Evolutionary conservation across 2,797 vertebrate species (phyloP).

Genomic region (Pelodytes ibericus): DNA sequence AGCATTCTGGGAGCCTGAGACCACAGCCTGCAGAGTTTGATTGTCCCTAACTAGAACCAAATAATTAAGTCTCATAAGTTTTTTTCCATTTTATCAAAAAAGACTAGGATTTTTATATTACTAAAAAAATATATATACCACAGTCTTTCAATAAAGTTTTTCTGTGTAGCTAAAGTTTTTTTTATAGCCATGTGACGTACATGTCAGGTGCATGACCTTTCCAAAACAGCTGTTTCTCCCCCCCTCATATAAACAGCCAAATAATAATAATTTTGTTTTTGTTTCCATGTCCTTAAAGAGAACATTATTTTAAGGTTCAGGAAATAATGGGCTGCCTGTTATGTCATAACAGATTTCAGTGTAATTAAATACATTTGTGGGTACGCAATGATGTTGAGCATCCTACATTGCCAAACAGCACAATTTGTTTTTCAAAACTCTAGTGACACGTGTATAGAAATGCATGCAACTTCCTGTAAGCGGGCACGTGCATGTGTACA

Average conservation of each 20-base stretch:
- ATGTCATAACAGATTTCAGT: constrained; percentile 78
- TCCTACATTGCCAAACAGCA: constrained; percentile 71
- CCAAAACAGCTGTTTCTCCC: constrained; percentile 19
- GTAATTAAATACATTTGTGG: constrained; percentile 81
- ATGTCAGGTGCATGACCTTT: constrained; percentile 43
- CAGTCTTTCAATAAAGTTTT: constrained; percentile 41
- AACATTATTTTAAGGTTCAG: constrained; percentile 61
- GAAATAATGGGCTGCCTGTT: constrained; percentile 67
- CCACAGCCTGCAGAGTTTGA: too few relatives aligned
- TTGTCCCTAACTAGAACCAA: too few relatives aligned
- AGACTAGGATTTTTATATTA: too few relatives aligned
- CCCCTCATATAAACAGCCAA: constrained; percentile 45
- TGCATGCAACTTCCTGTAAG: constrained; percentile 2
- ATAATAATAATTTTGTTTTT: constrained; percentile 63
- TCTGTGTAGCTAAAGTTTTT: not conserved
- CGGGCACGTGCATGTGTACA: constrained; percentile 3
- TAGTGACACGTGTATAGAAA: not conserved
- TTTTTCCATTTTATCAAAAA: too few relatives aligned
- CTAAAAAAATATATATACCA: constrained; percentile 52
- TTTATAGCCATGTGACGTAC: constrained; percentile 51
- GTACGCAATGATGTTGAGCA: constrained; percentile 68
- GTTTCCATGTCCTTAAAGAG: constrained; percentile 65
- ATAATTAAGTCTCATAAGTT: too few relatives aligned
- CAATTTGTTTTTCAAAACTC: constrained; percentile 61
- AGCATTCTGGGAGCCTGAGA: too few relatives aligned